Conservation (phyloP, 2,797 vertebrate species). For the Rhinoraja longicauda region DNA sequence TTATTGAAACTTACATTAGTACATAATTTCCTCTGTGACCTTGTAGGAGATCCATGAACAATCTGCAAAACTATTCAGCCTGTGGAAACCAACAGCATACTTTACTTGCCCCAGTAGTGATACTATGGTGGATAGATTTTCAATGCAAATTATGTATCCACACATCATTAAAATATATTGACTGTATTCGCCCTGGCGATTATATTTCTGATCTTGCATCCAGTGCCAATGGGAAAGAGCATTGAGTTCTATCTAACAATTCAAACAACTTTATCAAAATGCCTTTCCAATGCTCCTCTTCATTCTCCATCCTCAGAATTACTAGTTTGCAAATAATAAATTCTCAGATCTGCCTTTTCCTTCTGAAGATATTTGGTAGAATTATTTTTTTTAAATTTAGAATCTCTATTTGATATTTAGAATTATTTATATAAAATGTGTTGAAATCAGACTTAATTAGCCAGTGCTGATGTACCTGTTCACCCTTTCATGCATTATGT, state of each 20-base stretch:
- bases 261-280: too few relatives aligned
- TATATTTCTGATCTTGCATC: not conserved
- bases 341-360: too few relatives aligned
- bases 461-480: not conserved
- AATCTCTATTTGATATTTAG: not conserved
- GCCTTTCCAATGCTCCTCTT: not conserved
- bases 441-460: not conserved
- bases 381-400: not conserved
- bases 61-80: not conserved
- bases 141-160: not conserved
- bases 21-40: not conserved
- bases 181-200: not conserved
- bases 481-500: conserved; percentile 27
- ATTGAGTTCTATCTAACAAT: not conserved
- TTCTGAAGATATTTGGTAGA: not conserved
- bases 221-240: not conserved
- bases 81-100: not conserved
- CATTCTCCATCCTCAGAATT: not conserved
- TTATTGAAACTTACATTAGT: not conserved
- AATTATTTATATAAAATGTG: conserved; percentile 33
- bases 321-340: not conserved
- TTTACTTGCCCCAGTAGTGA: not conserved
- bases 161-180: not conserved
- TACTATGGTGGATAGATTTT: not conserved
- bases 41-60: not conserved